Evolutionary conservation across 1,140 invertebrate genomes (phyloP).

Genomic region (Polypedilum vanderplanki): DNA sequence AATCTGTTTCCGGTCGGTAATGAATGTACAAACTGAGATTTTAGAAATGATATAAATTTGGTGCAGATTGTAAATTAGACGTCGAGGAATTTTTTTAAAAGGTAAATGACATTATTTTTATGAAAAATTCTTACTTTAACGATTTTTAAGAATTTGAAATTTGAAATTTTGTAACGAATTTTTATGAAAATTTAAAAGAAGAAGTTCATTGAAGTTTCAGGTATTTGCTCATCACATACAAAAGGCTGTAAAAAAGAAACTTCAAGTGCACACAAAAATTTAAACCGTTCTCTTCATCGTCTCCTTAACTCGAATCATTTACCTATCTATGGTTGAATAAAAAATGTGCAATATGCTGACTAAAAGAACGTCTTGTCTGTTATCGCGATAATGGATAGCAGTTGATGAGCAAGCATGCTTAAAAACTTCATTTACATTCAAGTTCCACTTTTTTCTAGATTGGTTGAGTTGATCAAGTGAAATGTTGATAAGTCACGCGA

Average conservation of each 20-base stretch:
- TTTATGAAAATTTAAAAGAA: no score
- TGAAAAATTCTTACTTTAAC: no score
- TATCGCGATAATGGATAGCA: constrained; percentile 6
- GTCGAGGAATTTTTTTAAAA: no score
- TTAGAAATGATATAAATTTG: constrained; percentile 15
- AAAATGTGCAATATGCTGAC: constrained; percentile 17
- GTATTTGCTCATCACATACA: background rate
- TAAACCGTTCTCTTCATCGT: no score
- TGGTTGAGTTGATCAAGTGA: background rate
- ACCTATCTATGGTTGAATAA: background rate
- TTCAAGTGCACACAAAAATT: no score
- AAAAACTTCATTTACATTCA: background rate
- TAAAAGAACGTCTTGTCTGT: background rate
- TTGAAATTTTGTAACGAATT: no score
- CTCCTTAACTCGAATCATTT: no score
- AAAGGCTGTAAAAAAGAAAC: background rate
- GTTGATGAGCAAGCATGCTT: constrained; percentile 5
- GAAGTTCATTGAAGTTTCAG: no score
- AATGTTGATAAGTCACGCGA: constrained; percentile 1
- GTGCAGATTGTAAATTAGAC: background rate
- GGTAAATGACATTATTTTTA: no score
- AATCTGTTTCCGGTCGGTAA: constrained; percentile 25
- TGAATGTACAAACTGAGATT: background rate
- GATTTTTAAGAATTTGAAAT: no score
- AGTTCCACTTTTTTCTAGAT: background rate